Evolutionary conservation across 2,797 vertebrate genomes (phyloP), one percentile per base, ranked within the genome.

Genomic region (Tokudaia tokunoshimensis): DNA sequence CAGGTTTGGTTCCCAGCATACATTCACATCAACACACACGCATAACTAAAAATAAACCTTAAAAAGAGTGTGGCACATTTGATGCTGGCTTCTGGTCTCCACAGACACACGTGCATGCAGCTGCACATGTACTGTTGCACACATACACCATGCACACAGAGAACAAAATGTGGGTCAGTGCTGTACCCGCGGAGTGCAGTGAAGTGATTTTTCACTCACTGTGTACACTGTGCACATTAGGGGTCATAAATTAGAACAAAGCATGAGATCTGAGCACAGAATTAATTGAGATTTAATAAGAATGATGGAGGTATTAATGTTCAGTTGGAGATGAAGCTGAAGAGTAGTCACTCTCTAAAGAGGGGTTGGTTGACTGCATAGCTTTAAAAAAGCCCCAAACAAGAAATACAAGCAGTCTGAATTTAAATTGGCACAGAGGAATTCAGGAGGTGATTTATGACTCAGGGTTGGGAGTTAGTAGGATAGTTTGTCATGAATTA

Each of bases 391-490:
- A 59, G 26, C 3, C 19, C 19, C 11, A 72, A 70, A 72, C 20
- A 67, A 85, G 82, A 65, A 47, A 14, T 70, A 19, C 14, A 55
- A 37, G 50, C 34, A 83, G 12, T 47, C 5, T 72, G 82, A 74
- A 31, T 22, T 76, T 82, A 63, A 76, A 41, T 94, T 89, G 72
- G 12, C 57, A 14, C 34, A 78, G 79, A 87, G 88, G 50, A 41
- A 87, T 82, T 93, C 70, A 61, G 47, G 11, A 19, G 61, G 67
- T n/a, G 82, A 12, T 89, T 93, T 70, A 41, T 94, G 78, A 63
- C 50, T 80, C 15, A 78, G 15, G 34, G 22, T 80, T 90, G 19
- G 75, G 61, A 17, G 7, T 55, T 50, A 8, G 44, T 37, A 59
- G 41, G 22, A 29, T 55, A 29, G 41, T 26, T 92, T 74, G 67